phyloP scores from a whole-genome alignment of 2,888 invertebrate species.

The Carpatolechia fugitivella region DNA sequence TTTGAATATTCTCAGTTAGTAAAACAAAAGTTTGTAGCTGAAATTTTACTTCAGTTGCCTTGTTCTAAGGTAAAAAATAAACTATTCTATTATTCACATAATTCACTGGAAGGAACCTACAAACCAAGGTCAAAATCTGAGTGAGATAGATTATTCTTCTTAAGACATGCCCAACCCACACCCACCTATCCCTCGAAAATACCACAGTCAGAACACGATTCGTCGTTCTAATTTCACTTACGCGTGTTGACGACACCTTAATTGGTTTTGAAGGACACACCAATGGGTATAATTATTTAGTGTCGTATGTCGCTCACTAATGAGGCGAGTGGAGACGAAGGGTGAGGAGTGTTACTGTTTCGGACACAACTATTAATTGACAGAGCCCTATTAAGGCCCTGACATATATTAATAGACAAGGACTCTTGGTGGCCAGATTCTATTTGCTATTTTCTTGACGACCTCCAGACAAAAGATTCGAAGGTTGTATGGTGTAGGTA shows the following conservation, averaged over 20 bases:
- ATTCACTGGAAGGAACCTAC: too few species aligned
- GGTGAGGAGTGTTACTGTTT: slow-evolving; percentile 36
- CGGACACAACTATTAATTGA: slow-evolving; percentile 54
- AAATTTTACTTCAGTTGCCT: too few species aligned
- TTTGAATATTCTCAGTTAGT: too few species aligned
- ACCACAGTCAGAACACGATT: slow-evolving; percentile 1
- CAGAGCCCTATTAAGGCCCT: slow-evolving; percentile 41
- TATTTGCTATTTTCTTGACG: slow-evolving; percentile 19
- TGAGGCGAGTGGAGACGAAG: slow-evolving; percentile 32
- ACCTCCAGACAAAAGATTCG: neutral
- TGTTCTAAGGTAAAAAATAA: too few species aligned
- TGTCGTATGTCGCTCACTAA: slow-evolving; percentile 33
- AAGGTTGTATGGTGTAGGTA: neutral
- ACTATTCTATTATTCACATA: too few species aligned
- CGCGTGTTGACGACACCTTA: slow-evolving; percentile 1
- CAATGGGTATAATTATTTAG: slow-evolving; percentile 19
- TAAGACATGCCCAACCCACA: neutral
- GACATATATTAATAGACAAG: slow-evolving; percentile 54
- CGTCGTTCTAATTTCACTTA: neutral
- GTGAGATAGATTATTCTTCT: too few species aligned
- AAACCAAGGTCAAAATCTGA: too few species aligned
- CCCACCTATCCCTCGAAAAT: neutral
- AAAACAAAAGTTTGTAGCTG: too few species aligned
- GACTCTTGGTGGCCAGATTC: slow-evolving; percentile 18
- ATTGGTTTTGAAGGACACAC: slow-evolving; percentile 9